Percentiles rank a stretch among this genome's conserved stretches.
Evolutionary conservation across 2,113 vertebrate genomes (phyloP).

Genomic region (Psammodynastes pulverulentus): DNA sequence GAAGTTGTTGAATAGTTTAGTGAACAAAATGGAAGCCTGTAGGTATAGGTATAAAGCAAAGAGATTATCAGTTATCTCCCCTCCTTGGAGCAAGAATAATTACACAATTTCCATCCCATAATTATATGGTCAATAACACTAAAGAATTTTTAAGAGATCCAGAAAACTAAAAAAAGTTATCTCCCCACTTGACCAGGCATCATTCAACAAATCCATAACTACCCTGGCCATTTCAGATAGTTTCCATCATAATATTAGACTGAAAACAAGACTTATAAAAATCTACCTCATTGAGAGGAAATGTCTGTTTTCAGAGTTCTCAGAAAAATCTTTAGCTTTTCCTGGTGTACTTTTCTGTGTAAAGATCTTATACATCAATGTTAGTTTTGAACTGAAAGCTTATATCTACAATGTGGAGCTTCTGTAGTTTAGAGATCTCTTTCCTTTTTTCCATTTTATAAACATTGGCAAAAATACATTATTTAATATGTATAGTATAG

Average conservation of each 20-base stretch:
- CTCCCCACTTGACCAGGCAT: background rate
- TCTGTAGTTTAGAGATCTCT: background rate
- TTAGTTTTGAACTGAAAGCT: background rate
- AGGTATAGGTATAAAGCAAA: background rate
- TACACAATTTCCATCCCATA: background rate
- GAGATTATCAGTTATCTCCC: background rate
- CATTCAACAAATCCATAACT: background rate
- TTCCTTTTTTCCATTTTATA: background rate
- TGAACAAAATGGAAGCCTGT: background rate
- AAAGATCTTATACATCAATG: background rate
- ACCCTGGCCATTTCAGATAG: background rate
- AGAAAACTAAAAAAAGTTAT: background rate
- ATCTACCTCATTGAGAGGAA: background rate
- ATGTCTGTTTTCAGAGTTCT: background rate
- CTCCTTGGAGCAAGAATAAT: background rate
- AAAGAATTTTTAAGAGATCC: background rate
- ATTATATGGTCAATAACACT: background rate
- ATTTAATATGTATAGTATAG: background rate
- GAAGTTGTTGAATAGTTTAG: background rate
- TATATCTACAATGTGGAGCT: background rate
- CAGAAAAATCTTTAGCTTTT: background rate
- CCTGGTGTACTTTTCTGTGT: background rate
- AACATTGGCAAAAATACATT: background rate
- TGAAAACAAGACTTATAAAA: background rate
- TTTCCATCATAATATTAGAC: background rate